Percentiles rank a stretch among this genome's conserved stretches.
These are phyloP conservation scores for Drosophila merina DNA, from an alignment of 2,888 invertebrate genomes.

Conservation along the genomic window DNA sequence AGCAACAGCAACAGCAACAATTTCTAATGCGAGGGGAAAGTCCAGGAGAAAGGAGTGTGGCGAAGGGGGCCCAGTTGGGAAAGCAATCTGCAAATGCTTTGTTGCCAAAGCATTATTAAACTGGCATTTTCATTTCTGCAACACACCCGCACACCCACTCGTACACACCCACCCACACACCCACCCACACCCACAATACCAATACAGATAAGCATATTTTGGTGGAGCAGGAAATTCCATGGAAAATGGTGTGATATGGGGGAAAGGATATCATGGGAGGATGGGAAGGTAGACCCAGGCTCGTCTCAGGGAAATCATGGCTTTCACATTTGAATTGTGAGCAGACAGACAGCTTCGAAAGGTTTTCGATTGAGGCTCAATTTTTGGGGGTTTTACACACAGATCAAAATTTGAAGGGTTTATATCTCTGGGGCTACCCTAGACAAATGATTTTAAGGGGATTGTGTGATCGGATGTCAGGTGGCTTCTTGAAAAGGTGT, in stretches of 20 bases:
- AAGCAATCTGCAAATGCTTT: constrained; percentile 76
- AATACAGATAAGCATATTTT: constrained; percentile 50
- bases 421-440: too few relatives aligned
- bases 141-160: constrained; percentile 10
- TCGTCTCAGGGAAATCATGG: constrained; percentile 48
- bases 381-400: constrained; percentile 26
- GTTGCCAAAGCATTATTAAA: constrained; percentile 72
- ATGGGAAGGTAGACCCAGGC: background rate
- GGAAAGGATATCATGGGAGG: background rate
- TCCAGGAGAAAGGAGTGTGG: constrained; percentile 3
- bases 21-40: constrained; percentile 34
- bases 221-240: constrained; percentile 37
- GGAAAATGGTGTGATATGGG: background rate
- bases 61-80: constrained; percentile 26
- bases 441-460: too few relatives aligned
- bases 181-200: constrained; percentile 1
- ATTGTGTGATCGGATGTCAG: background rate
- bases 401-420: constrained; percentile 8
- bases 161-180: constrained; percentile 5
- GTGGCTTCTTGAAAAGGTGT: too few relatives aligned
- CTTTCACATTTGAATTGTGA: constrained; percentile 66
- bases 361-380: constrained; percentile 18
- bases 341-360: constrained; percentile 30
- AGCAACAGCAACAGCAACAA: constrained; percentile 19
- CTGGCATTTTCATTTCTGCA: constrained; percentile 72